Conservation (phyloP, 2,113 vertebrate genomes). For the Rattus rattus region DNA sequence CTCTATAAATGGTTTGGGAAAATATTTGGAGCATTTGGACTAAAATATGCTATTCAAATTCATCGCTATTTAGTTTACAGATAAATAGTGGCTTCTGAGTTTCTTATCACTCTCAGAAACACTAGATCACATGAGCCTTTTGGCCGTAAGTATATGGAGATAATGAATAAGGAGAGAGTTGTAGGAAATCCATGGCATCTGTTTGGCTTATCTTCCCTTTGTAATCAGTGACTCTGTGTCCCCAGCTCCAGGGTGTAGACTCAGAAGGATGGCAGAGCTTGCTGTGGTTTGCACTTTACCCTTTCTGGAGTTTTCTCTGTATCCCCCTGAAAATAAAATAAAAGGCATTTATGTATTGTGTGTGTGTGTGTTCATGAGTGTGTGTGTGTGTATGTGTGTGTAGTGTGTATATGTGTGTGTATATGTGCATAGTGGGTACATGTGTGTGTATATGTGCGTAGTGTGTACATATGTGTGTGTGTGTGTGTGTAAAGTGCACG, state of each 20-base stretch:
- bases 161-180: neutral
- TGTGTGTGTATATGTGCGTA: too few relatives aligned
- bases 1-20: neutral
- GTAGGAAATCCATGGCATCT: neutral
- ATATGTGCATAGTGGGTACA: too few relatives aligned
- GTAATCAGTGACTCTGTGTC: neutral
- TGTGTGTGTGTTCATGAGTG: neutral
- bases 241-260: neutral
- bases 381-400: neutral
- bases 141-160: neutral
- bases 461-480: neutral
- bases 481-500: neutral
- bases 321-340: conserved; percentile 1
- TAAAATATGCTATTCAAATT: conserved; percentile 23
- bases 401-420: too few relatives aligned
- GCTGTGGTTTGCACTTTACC: neutral
- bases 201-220: neutral
- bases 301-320: neutral
- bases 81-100: neutral
- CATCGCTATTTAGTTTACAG: neutral
- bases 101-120: conserved; percentile 15
- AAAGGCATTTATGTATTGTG: neutral
- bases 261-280: neutral
- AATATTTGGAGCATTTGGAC: neutral
- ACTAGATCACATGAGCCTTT: neutral